Base-by-base conservation (phyloP, 2,113 vertebrate species). In the Percina caprodes region DNA sequence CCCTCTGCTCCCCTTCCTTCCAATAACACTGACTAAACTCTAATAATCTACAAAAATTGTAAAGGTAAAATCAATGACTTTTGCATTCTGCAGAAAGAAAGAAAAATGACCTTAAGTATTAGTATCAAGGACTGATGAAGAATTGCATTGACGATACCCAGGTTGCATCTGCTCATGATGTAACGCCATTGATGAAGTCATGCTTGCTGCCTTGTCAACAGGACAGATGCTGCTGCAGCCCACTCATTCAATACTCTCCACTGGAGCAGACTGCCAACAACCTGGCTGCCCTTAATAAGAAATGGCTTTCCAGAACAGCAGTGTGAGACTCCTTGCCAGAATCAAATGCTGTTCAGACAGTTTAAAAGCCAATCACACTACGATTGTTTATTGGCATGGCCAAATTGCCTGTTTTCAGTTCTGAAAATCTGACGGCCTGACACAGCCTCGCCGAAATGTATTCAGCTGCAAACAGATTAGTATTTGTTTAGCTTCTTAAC, bases 221-320 rank as follows among this genome's bases (percentile, higher is more conserved):
- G 88, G 82, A 89, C 87, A 90, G 88, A 88, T 84, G 88, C 85
- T 86, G 77, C 79, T 69, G 79, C 85, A n/a, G 70, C 84, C 79
- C 89, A 79, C 73, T 86, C 82, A 80, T 74, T 86, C 86, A 83
- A 65, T 63, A 80, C 79, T 69, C 73, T 75, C 69, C 68, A 55
- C 58, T 74, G 73, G 66, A 88, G 59, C 69, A 54, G 60, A 79
- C 78, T 85, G 82, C 90, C 89, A 88, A 84, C 84, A 86, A 86
- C 82, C 83, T 86, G 85, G 67, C 82, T 84, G 84, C 78, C 82
- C 86, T 85, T 79, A 87, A 87, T 84, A 77, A 82, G 74, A 91
- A 78, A 90, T 72, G 70, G 66, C 84, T 86, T 79, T 75, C 80
- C 78, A 74, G 68, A 87, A 69, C 74, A 80, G 67, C 52, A n/a